These are phyloP conservation scores for Polydrusus cervinus DNA, from an alignment of 2,888 invertebrate species.

Conservation along the genomic window DNA sequence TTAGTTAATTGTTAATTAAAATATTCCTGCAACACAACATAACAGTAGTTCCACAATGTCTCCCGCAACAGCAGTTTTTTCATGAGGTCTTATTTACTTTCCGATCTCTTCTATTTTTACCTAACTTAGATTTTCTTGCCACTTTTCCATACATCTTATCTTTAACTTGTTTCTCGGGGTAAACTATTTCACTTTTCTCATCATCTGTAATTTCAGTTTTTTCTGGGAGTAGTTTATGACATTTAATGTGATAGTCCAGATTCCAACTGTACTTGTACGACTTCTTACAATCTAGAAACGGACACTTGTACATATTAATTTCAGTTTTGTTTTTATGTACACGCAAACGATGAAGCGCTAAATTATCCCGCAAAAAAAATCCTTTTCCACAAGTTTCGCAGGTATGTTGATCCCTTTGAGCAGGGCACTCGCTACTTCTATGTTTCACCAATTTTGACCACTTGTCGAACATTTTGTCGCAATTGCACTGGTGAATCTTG, in stretches of 20 bases:
- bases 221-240: too few species aligned
- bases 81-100: too few species aligned
- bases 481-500: constrained; percentile 63
- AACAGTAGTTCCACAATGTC: too few species aligned
- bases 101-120: too few species aligned
- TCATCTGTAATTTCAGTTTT: too few species aligned
- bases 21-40: too few species aligned
- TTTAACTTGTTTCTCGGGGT: too few species aligned
- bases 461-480: constrained; percentile 62
- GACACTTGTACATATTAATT: constrained; percentile 57
- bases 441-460: constrained; percentile 62
- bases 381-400: constrained; percentile 61
- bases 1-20: too few species aligned
- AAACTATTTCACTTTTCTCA: too few species aligned
- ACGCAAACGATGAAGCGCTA: constrained; percentile 57
- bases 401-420: constrained; percentile 57
- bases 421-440: constrained; percentile 57
- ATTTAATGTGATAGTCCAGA: constrained; percentile 59
- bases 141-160: too few species aligned
- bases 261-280: constrained; percentile 63
- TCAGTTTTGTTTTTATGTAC: constrained; percentile 56
- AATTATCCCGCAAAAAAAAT: constrained; percentile 57
- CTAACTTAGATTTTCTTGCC: too few species aligned
- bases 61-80: too few species aligned
- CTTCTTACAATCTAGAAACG: constrained; percentile 60